Conservation (phyloP, 2,888 invertebrate species). For the Euproctis similis region DNA sequence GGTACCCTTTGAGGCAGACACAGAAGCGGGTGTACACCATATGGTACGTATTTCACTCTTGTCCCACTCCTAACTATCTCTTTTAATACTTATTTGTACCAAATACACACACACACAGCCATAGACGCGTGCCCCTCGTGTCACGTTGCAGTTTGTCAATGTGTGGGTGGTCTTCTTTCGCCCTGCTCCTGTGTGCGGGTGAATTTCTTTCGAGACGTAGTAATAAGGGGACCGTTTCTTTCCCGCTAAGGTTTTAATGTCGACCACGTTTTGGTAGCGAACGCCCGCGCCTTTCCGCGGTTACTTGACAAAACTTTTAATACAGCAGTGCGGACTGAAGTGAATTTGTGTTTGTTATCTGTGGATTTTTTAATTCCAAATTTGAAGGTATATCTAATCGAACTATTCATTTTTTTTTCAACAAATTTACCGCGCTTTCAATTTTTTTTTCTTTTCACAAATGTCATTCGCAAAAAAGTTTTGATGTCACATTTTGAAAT, state of each 20-base stretch:
- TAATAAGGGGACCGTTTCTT: conserved; percentile 76
- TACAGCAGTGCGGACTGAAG: conserved; percentile 41
- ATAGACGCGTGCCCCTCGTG: conserved; percentile 52
- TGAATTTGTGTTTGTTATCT: conserved; percentile 39
- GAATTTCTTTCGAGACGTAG: conserved; percentile 76
- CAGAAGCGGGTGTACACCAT: conserved; percentile 32
- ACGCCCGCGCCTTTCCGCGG: conserved; percentile 71
- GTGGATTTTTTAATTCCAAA: conserved; percentile 21
- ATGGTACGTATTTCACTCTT: conserved; percentile 47
- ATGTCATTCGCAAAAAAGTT: conserved; percentile 10
- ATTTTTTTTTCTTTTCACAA: no score
- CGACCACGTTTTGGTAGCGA: conserved; percentile 73
- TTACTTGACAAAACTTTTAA: conserved; percentile 52
- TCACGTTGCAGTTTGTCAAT: conserved; percentile 41
- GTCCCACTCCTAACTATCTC: conserved; percentile 70
- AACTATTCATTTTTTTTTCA: conserved; percentile 18
- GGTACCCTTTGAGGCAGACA: conserved; percentile 28
- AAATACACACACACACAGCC: conserved; percentile 62
- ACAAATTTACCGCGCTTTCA: conserved; percentile 3
- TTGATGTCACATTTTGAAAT: conserved; percentile 11
- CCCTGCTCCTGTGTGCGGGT: conserved; percentile 62
- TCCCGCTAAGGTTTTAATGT: conserved; percentile 76
- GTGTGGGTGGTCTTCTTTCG: conserved; percentile 72
- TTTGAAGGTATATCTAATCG: no score
- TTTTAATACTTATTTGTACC: conserved; percentile 72